These are phyloP conservation scores for Aphodius sticticus DNA, from an alignment of 2,888 invertebrate species.

Conservation along the genomic window DNA sequence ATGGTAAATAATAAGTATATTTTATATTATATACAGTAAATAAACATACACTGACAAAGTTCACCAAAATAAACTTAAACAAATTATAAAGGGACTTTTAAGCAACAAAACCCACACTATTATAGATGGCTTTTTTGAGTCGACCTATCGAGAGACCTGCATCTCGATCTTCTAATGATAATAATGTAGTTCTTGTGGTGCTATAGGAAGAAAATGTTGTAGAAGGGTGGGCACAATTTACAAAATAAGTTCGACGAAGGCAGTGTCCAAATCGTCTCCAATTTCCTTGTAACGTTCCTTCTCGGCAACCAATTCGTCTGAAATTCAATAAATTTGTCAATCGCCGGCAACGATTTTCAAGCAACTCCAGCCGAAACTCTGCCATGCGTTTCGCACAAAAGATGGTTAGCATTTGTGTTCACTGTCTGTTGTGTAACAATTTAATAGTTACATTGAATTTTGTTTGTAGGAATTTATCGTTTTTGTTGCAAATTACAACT, in stretches of 20 bases:
- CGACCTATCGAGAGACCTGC: conserved; percentile 39
- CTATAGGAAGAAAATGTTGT: conserved; percentile 9
- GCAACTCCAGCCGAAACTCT: background rate
- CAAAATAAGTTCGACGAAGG: conserved; percentile 93
- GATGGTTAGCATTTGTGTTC: background rate
- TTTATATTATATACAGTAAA: conserved; percentile 48
- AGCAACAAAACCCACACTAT: conserved; percentile 27
- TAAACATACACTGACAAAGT: conserved; percentile 34
- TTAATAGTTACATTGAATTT: background rate
- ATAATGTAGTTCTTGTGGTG: conserved; percentile 31
- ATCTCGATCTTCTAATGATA: conserved; percentile 15
- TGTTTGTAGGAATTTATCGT: background rate
- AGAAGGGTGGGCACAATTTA: conserved; percentile 47
- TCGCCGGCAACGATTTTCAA: background rate
- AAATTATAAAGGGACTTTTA: conserved; percentile 23
- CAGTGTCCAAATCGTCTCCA: conserved; percentile 99
- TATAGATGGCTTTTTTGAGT: conserved; percentile 39
- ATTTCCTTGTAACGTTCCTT: conserved; percentile 99
- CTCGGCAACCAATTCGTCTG: conserved; percentile 94
- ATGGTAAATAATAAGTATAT: conserved; percentile 46
- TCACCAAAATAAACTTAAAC: conserved; percentile 31
- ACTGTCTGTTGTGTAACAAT: background rate
- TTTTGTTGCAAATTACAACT: background rate
- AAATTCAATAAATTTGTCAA: conserved; percentile 50
- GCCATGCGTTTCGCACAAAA: background rate